Evolutionary conservation across 2,797 vertebrate species (phyloP), one percentile per base, ranked within the genome.

Genomic region (Bucorvus abyssinicus): DNA sequence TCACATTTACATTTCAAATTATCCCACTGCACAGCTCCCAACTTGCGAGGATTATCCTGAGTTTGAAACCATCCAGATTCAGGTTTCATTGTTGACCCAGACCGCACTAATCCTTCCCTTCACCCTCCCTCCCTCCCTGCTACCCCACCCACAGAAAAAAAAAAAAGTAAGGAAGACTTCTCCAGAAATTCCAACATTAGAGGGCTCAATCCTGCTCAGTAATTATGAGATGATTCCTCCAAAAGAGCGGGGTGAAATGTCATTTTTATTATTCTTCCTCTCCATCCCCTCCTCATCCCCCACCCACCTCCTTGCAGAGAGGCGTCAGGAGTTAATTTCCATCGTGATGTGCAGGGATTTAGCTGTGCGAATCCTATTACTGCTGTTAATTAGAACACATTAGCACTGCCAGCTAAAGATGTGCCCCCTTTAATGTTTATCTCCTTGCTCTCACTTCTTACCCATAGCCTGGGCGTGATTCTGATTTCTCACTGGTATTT

Each of bases 1-100:
- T 97, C 97, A 97, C 97, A 97, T 95, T 98, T 97, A 97, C 97
- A 98, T 98, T 98, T 97, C 96, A 96, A 96, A 96, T 96, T 96
- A 94, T 89, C 92, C 91, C 60, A 82, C 77, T 90, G 93, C 88
- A 97, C 94, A 94, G 91, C 94, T 97, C 93, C 60, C 78, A 96
- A 93, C 84, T 93, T 93, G 78, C 60, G 56, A 88, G 89, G 87
- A 97, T 96, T 95, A 97, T 88, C 73, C 50, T 40, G 94, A 97
- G 87, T 89, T 97, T 96, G 92, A 97, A 97, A 81, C 87, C 94
- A 94, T 24, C 92, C 94, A 84, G 77, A 96, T 60, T 95, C 90
- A 84, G 49, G 67, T 71, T 94, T 96, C 78, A 77, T 96, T 97
- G 92, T 97, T 96, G 96, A 95, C 65, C 63, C 85, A 95, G 93